Evolutionary conservation across 2,888 invertebrate genomes (phyloP).

Genomic region (Lasioglossum villosulum): DNA sequence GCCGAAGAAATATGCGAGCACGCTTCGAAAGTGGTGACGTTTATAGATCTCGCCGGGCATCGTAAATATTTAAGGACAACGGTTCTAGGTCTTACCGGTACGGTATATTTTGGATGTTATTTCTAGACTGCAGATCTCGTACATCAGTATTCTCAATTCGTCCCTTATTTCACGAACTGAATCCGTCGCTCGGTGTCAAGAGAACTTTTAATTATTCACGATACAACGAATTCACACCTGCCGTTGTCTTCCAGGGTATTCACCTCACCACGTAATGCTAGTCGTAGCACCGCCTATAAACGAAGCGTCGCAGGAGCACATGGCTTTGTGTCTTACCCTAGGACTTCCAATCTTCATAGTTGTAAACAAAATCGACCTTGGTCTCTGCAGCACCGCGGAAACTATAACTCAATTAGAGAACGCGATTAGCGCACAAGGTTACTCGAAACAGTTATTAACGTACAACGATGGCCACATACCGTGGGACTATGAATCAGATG

Average conservation of each 20-base stretch:
- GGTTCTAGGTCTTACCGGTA: constrained; percentile 94
- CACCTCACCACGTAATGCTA: constrained; percentile 95
- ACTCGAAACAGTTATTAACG: constrained; percentile 77
- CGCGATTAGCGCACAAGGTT: constrained; percentile 79
- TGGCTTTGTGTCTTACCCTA: constrained; percentile 92
- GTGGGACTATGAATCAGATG: constrained; percentile 76
- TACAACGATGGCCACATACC: constrained; percentile 72
- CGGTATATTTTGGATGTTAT: neutral
- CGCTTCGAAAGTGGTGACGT: constrained; percentile 96
- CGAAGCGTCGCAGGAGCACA: constrained; percentile 90
- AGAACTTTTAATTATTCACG: neutral
- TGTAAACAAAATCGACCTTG: constrained; percentile 96
- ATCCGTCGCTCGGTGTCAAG: too few relatives aligned
- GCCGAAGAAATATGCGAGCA: constrained; percentile 97
- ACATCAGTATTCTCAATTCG: neutral
- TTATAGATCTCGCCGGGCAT: constrained; percentile 98
- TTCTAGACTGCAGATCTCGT: neutral
- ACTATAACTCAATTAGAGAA: constrained; percentile 77
- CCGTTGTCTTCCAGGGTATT: constrained; percentile 88
- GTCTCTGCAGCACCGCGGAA: constrained; percentile 82
- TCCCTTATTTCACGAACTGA: too few relatives aligned
- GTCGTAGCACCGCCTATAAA: constrained; percentile 85
- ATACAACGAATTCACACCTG: neutral
- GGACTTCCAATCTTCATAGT: constrained; percentile 97
- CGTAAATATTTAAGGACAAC: constrained; percentile 98